A percentile compares a stretch with the other conserved stretches of the same genome.
phyloP scores from a whole-genome alignment of 2,888 invertebrate genomes.

The Pristionchus exspectatus region DNA sequence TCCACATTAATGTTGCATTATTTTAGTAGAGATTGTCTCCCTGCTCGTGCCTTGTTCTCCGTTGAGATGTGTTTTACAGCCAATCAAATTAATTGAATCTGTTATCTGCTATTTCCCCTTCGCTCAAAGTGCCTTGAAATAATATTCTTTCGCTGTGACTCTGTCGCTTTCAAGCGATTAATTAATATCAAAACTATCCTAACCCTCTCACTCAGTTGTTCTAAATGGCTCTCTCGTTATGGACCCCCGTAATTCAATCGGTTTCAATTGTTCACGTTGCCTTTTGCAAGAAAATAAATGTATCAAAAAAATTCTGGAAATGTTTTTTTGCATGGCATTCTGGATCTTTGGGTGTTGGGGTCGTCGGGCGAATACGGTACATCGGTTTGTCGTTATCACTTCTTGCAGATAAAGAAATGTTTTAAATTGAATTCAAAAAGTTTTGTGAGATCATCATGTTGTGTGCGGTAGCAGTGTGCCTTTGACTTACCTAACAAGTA shows the following conservation, averaged over 20 bases:
- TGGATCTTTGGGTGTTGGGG: too few species aligned
- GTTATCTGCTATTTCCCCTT: not conserved
- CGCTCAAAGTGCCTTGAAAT: conserved; percentile 18
- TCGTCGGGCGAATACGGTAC: too few species aligned
- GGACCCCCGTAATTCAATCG: not conserved
- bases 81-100: not conserved
- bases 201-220: not conserved
- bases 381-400: too few species aligned
- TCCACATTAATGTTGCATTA: not conserved
- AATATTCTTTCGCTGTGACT: not conserved
- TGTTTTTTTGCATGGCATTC: too few species aligned
- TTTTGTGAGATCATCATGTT: not conserved
- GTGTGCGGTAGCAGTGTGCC: not conserved
- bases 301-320: too few species aligned
- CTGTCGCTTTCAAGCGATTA: not conserved
- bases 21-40: not conserved
- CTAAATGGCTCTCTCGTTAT: not conserved
- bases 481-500: too few species aligned
- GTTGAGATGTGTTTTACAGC: not conserved
- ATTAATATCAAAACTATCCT: conserved; percentile 1
- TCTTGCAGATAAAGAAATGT: too few species aligned
- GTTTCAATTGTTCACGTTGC: not conserved
- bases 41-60: not conserved
- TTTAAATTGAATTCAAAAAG: not conserved
- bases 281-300: not conserved